These are phyloP conservation scores for Perizoma flavofasciatum DNA, from an alignment of 2,888 invertebrate species.

Conservation along the genomic window DNA sequence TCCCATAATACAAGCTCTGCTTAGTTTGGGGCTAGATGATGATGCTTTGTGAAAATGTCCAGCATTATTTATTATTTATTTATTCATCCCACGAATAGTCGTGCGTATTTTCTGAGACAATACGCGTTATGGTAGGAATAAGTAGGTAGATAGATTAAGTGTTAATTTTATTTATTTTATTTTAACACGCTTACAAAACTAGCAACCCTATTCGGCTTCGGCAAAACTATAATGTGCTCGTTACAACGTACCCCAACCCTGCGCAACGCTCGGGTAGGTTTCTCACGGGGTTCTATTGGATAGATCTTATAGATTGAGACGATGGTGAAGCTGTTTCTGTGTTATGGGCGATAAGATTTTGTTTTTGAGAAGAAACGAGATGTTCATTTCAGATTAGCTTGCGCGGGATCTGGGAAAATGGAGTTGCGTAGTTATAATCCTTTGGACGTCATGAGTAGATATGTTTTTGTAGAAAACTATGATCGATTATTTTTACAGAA, in stretches of 20 bases:
- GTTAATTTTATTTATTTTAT: no score
- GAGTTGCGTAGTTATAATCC: slow-evolving; percentile 13
- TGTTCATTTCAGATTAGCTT: slow-evolving; percentile 17
- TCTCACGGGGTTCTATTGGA: slow-evolving; percentile 44
- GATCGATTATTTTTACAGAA: neutral
- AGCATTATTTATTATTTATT: no score
- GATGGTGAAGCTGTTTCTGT: slow-evolving; percentile 26
- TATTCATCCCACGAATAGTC: no score
- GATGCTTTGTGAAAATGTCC: no score
- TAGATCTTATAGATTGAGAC: slow-evolving; percentile 33
- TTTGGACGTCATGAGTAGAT: slow-evolving; percentile 10
- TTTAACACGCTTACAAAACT: no score
- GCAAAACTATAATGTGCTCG: slow-evolving; percentile 1
- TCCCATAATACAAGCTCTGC: no score
- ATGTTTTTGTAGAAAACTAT: neutral
- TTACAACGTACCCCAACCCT: slow-evolving; percentile 38
- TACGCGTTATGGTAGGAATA: no score
- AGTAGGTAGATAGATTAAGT: no score
- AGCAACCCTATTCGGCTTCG: no score
- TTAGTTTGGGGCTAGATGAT: no score
- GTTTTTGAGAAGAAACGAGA: slow-evolving; percentile 26
- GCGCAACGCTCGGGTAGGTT: slow-evolving; percentile 43
- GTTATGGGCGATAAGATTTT: slow-evolving; percentile 30
- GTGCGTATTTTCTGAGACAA: no score
- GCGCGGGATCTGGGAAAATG: slow-evolving; percentile 17